Base-by-base conservation (phyloP, 2,113 vertebrate species). In the Ceyx melanurus region DNA sequence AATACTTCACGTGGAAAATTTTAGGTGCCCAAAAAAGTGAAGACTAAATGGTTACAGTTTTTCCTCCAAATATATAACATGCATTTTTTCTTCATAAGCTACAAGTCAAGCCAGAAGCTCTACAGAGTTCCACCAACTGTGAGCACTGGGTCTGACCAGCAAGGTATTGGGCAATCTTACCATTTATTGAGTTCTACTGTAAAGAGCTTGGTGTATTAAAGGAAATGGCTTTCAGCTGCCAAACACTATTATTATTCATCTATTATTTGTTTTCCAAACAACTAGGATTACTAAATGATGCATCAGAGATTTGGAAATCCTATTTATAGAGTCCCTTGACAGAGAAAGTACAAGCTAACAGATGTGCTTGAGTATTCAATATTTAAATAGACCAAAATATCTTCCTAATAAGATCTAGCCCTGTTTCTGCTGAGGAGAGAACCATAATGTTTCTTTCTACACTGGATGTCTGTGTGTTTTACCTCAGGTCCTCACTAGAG, bases 301-400 rank as follows among this genome's bases (percentile, higher is more conserved):
- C 78, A 90, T 71, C 33, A 85, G 95, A 94, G 82, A 71, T 74
- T 87, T 82, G n/a, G 65, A 92, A 89, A 92, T 77, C 54, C 86
- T 87, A 78, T 84, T 96, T 76, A 74, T 15, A 80, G 46, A 85
- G 67, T 85, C 89, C 51, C 43, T 91, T 89, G 71, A 89, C 66
- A 93, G 75, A 82, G 46, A 56, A 85, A 92, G 64, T 61, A 85
- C 37, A 90, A 73, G 81, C 45, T 90, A 94, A 92, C 81, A 95
- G 84, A 93, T 94, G 74, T 82, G 72, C 33, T 80, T 92, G 67
- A 67, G 64, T 80, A 85, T 31, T 82, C 60, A 67, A 21, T 58
- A 92, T 82, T 95, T 87, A 92, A 93, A 82, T 9, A 90, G 77
- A 75, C 33, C 73, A 75, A 35, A 94, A 76, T 70, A 76, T 66